Evolutionary conservation across 2,888 invertebrate species (phyloP).

Genomic region (Carpatolechia fugitivella): DNA sequence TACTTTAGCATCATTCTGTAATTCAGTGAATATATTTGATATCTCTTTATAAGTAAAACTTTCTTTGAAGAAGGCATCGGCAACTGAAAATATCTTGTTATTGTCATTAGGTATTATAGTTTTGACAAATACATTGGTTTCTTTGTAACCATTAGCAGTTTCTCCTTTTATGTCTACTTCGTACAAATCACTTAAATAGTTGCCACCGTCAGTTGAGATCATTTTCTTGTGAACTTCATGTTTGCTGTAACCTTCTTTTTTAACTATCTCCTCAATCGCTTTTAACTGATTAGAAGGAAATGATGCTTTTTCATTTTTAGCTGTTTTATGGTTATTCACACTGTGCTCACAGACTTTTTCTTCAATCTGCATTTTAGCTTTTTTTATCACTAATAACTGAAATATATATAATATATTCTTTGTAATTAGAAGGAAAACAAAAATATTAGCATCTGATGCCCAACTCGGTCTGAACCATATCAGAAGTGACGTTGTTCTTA

Average conservation of each 20-base stretch:
- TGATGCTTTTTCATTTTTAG: too few relatives aligned
- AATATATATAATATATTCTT: too few relatives aligned
- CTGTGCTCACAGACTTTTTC: too few relatives aligned
- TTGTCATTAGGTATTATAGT: constrained; percentile 27
- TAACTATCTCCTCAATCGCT: constrained; percentile 27
- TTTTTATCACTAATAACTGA: too few relatives aligned
- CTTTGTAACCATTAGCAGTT: constrained; percentile 37
- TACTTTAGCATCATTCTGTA: constrained; percentile 43
- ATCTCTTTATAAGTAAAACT: constrained; percentile 44
- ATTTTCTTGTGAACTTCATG: constrained; percentile 30
- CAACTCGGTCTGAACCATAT: too few relatives aligned
- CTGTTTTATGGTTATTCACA: too few relatives aligned
- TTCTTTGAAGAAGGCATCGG: constrained; percentile 36
- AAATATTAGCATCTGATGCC: too few relatives aligned
- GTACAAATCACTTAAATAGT: constrained; percentile 41
- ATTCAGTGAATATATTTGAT: constrained; percentile 33
- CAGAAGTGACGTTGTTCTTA: too few relatives aligned
- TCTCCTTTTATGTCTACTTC: constrained; percentile 44
- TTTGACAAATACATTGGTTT: constrained; percentile 48
- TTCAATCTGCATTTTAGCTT: too few relatives aligned
- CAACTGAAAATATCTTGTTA: constrained; percentile 29
- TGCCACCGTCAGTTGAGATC: constrained; percentile 37
- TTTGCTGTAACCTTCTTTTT: constrained; percentile 29
- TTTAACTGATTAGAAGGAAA: not conserved
- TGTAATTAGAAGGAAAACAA: too few relatives aligned